phyloP scores from a whole-genome alignment of 2,888 invertebrate species.

The Cosmia pyralina region DNA sequence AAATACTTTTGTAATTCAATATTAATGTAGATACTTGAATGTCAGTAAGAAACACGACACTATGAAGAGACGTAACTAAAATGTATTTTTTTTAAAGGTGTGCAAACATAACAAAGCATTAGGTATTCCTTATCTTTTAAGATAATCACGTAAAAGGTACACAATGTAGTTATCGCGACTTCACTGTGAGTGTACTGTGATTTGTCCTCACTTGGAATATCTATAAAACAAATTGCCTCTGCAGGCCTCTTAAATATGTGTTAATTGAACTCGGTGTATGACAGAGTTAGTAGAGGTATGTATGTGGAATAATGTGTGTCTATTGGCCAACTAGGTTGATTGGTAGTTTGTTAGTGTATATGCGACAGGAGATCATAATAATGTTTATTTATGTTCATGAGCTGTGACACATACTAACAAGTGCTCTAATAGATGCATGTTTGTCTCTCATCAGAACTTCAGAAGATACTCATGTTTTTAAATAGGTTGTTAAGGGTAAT shows the following conservation, averaged over 20 bases:
- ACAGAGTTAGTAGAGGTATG: constrained; percentile 42
- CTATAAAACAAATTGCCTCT: constrained; percentile 50
- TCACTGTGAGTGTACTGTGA: constrained; percentile 50
- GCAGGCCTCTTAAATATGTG: constrained; percentile 67
- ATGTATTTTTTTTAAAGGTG: constrained; percentile 47
- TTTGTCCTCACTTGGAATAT: constrained; percentile 55
- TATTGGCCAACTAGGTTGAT: constrained; percentile 69
- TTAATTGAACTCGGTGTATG: constrained; percentile 71
- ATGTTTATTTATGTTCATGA: constrained; percentile 66
- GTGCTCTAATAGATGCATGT: constrained; percentile 29
- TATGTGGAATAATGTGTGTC: constrained; percentile 54
- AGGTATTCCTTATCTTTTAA: constrained; percentile 65
- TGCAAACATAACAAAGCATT: constrained; percentile 54
- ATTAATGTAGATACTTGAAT: constrained; percentile 29
- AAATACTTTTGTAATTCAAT: constrained; percentile 46
- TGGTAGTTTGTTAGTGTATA: constrained; percentile 62
- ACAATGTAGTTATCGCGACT: constrained; percentile 56
- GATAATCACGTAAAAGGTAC: constrained; percentile 60
- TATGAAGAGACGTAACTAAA: constrained; percentile 19
- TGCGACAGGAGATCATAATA: constrained; percentile 51
- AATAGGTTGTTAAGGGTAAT: constrained; percentile 8
- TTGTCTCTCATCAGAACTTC: constrained; percentile 22
- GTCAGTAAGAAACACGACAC: constrained; percentile 46
- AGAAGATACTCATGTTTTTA: constrained; percentile 17
- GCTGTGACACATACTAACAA: constrained; percentile 42